Base-by-base conservation (phyloP, 2,888 invertebrate genomes). In the Hirtodrosophila confusa region DNA sequence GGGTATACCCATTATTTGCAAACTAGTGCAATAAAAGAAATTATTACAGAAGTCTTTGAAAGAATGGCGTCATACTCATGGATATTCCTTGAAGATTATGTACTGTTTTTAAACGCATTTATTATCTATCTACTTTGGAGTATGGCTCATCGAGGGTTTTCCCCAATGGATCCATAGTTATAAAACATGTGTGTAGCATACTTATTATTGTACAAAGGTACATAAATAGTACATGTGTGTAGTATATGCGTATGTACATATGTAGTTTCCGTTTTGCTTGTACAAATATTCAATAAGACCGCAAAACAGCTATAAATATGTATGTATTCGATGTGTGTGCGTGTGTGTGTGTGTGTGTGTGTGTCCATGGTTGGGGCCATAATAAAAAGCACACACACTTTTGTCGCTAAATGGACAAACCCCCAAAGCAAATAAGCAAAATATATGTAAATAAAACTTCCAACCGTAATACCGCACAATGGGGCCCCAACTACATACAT, bases 391-490 rank as follows among this genome's bases (percentile, higher is more conserved):
- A 61, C 36, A 71, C 47, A 68, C 39, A 55, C 51, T 58, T 41
- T 57, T 60, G 56, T 64, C 57, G 73, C 63, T 56, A 72, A 82
- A 69, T 68, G 80, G 84, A 73, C 80, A 53, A 68, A 72, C 82
- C 74, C 69, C 71, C 65, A 63, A 72, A 65, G 54, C 58, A 85
- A 85, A 83, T 71, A 75, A 44, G 31, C 47, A 31, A 61, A 23
- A 57, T 23, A 60, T 12, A 55, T 50, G 65, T 53, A 71, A 63
- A 61, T 63, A 12, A 37, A 40, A 50, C 37, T 47, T 51, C 11
- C 43, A 64, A 40, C 48, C 50, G 49, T 54, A 58, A 45, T 49
- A 65, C 10, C 45, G 9, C 57, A 31, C 64, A 36, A 57, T 49
- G 50, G 48, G 11, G 4, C 27, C 40, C 33, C 31, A 23, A 12